phyloP scores from a whole-genome alignment of 2,888 invertebrate genomes.

The Punctoribates punctum region DNA sequence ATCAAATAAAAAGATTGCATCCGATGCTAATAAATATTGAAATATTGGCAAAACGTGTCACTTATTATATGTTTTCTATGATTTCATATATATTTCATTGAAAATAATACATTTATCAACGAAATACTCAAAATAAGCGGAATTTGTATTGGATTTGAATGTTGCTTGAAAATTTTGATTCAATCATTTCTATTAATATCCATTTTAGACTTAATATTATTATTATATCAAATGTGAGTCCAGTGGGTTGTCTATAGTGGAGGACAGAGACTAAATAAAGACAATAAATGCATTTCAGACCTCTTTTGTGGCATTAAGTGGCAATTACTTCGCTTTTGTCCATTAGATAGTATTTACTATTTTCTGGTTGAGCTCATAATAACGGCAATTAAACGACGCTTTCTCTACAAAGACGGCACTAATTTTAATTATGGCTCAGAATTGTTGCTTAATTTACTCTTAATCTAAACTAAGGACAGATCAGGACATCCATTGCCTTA shows the following conservation, averaged over 20 bases:
- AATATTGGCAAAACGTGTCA: neutral
- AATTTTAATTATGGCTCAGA: slow-evolving; percentile 17
- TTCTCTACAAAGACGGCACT: neutral
- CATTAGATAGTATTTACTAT: slow-evolving; percentile 28
- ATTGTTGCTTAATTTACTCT: slow-evolving; percentile 16
- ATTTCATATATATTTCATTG: too few species aligned
- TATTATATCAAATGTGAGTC: slow-evolving; percentile 30
- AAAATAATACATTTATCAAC: too few species aligned
- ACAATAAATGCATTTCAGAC: neutral
- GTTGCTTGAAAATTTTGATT: too few species aligned
- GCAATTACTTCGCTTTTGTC: slow-evolving; percentile 13
- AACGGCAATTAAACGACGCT: slow-evolving; percentile 4
- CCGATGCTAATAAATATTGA: slow-evolving; percentile 23
- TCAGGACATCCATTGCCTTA: too few species aligned
- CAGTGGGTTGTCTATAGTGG: neutral
- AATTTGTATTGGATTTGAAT: too few species aligned
- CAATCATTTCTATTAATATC: too few species aligned
- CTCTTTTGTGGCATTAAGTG: slow-evolving; percentile 11
- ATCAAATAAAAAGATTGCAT: slow-evolving; percentile 18
- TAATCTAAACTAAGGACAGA: neutral
- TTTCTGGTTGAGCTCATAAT: slow-evolving; percentile 21
- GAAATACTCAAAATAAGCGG: too few species aligned
- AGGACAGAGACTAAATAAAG: neutral
- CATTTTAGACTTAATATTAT: too few species aligned
- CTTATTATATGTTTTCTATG: too few species aligned